A percentile compares a stretch with the other conserved stretches of the same genome.
Conservation (phyloP, 2,888 invertebrate species). For the Chouioia cunea region DNA sequence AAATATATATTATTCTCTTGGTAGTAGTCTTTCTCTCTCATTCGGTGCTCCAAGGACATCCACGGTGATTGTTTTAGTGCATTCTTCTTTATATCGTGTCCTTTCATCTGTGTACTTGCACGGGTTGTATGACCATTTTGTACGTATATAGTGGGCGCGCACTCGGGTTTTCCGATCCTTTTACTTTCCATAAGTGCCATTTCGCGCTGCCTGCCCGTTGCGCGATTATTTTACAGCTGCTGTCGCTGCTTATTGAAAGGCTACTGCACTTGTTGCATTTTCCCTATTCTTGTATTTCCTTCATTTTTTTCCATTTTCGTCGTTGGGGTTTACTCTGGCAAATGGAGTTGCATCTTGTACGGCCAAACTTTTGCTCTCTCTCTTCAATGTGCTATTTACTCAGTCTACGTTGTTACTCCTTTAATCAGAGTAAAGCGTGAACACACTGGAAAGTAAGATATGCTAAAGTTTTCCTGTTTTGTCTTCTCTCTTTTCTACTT, state of each 20-base stretch:
- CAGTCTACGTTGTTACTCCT: neutral
- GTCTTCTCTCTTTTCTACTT: slow-evolving; percentile 25
- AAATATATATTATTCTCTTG: too few relatives aligned
- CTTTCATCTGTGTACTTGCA: slow-evolving; percentile 8
- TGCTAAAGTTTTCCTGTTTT: slow-evolving; percentile 40
- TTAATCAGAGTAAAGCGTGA: slow-evolving; percentile 24
- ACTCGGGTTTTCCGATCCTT: slow-evolving; percentile 41
- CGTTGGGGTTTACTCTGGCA: slow-evolving; percentile 25
- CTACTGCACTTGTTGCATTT: slow-evolving; percentile 44
- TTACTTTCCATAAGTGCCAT: slow-evolving; percentile 40
- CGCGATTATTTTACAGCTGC: slow-evolving; percentile 36
- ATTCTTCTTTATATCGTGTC: slow-evolving; percentile 8
- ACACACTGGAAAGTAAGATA: neutral
- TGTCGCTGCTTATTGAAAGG: slow-evolving; percentile 35
- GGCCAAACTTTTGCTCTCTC: neutral
- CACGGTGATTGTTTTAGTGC: slow-evolving; percentile 41
- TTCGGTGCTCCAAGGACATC: slow-evolving; percentile 35
- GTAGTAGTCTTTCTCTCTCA: neutral
- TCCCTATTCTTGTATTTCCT: slow-evolving; percentile 15
- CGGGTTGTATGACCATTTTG: slow-evolving; percentile 13
- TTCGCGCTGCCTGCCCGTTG: slow-evolving; percentile 5
- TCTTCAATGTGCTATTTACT: too few relatives aligned
- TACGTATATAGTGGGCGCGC: neutral
- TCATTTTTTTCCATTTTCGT: slow-evolving; percentile 13
- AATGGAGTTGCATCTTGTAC: slow-evolving; percentile 24